phyloP scores from a whole-genome alignment of 2,113 vertebrate species.

The Serinus canaria region DNA sequence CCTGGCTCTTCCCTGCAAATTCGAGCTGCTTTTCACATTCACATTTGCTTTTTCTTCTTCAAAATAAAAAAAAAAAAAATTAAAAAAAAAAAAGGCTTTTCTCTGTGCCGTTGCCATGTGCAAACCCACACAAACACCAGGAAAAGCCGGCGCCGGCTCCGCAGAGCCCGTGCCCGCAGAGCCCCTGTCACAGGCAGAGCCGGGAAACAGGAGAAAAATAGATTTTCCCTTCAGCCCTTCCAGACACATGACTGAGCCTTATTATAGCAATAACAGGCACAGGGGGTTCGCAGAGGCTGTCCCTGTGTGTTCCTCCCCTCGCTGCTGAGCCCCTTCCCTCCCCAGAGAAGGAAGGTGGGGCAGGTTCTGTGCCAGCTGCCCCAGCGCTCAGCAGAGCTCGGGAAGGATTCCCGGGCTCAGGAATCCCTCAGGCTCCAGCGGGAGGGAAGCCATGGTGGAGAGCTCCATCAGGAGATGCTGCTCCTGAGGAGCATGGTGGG shows the following conservation, averaged over 20 bases:
- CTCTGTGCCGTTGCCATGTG: constrained; percentile 47
- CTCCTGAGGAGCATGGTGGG: not conserved
- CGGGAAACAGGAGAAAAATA: constrained; percentile 51
- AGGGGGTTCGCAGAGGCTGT: not conserved
- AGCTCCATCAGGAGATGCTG: not conserved
- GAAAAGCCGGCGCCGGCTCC: not conserved
- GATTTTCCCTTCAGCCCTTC: constrained; percentile 48
- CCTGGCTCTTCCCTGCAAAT: not conserved
- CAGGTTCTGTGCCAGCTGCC: not conserved
- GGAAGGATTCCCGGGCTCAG: not conserved
- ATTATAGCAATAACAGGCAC: constrained; percentile 32
- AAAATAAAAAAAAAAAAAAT: not conserved
- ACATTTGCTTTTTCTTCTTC: not conserved
- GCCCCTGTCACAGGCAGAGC: constrained; percentile 32
- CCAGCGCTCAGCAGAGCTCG: not conserved
- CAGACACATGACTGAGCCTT: constrained; percentile 59
- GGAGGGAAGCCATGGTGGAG: not conserved
- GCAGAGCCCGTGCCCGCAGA: constrained; percentile 11
- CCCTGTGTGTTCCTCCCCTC: not conserved
- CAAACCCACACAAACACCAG: constrained; percentile 62
- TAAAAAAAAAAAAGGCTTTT: not conserved
- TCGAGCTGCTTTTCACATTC: not conserved
- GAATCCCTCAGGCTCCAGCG: not conserved
- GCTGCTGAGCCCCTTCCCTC: not conserved
- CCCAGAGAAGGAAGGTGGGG: not conserved